These are phyloP conservation scores for Galerucella pusilla DNA, from an alignment of 2,888 invertebrate genomes.

Conservation along the genomic window DNA sequence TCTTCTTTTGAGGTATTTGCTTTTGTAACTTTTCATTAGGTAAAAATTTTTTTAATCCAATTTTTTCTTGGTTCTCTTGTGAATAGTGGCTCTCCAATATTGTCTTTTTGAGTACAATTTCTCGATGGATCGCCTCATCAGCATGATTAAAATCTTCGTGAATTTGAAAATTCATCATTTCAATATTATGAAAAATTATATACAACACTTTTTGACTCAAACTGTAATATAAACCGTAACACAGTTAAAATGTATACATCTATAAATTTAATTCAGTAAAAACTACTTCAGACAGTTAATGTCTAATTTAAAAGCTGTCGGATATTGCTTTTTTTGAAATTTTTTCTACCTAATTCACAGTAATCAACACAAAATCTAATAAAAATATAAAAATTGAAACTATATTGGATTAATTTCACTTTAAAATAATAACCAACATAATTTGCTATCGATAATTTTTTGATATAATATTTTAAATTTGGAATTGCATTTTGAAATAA, in stretches of 20 bases:
- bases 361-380: neutral
- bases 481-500: neutral
- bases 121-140: slow-evolving; percentile 20
- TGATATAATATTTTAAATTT: neutral
- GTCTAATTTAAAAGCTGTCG: neutral
- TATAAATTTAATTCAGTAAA: neutral
- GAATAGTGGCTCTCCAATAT: neutral
- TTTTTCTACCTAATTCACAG: neutral
- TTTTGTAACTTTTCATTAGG: slow-evolving; percentile 14
- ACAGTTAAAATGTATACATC: neutral
- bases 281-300: neutral
- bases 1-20: slow-evolving; percentile 35
- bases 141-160: slow-evolving; percentile 52
- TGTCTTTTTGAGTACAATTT: slow-evolving; percentile 1
- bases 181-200: neutral
- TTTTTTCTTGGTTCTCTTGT: neutral
- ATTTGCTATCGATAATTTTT: neutral
- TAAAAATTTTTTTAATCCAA: neutral
- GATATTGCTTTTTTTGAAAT: neutral
- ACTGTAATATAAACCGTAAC: neutral
- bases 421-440: neutral
- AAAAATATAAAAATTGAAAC: neutral
- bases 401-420: neutral
- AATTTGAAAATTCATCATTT: slow-evolving; percentile 47
- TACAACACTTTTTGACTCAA: neutral